A percentile compares a stretch with the other conserved stretches of the same genome.
Evolutionary conservation across 2,888 invertebrate genomes (phyloP).

Genomic region (Escarpia spicata): DNA sequence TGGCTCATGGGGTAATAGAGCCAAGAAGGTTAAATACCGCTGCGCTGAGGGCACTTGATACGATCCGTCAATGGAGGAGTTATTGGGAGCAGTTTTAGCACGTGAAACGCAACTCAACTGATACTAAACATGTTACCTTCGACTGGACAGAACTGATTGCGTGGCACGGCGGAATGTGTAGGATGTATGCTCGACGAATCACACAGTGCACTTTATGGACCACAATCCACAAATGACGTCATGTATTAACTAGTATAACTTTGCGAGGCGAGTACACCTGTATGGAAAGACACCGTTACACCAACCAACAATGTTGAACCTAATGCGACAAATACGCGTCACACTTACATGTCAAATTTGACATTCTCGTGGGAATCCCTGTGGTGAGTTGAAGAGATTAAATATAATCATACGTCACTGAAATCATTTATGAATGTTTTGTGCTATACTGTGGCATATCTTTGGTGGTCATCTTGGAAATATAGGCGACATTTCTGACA

Average conservation of each 20-base stretch:
- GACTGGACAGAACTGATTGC: not conserved
- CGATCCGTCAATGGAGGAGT: not conserved
- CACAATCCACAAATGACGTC: not conserved
- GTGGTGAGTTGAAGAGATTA: no score
- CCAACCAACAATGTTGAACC: no score
- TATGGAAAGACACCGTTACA: no score
- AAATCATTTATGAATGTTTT: not conserved
- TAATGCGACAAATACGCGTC: no score
- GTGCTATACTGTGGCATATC: not conserved
- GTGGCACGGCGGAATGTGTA: not conserved
- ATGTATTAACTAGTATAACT: not conserved
- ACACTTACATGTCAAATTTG: no score
- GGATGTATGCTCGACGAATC: not conserved
- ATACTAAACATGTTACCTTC: not conserved
- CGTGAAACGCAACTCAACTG: not conserved
- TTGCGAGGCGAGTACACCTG: not conserved
- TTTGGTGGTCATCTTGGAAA: not conserved
- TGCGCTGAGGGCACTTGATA: not conserved
- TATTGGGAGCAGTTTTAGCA: not conserved
- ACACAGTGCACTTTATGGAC: not conserved
- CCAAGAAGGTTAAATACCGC: no score
- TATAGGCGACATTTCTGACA: not conserved
- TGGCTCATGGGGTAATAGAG: no score
- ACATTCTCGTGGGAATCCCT: no score
- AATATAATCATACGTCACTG: not conserved